Conservation (phyloP, 2,888 invertebrate species). For the Beris chalybata region DNA sequence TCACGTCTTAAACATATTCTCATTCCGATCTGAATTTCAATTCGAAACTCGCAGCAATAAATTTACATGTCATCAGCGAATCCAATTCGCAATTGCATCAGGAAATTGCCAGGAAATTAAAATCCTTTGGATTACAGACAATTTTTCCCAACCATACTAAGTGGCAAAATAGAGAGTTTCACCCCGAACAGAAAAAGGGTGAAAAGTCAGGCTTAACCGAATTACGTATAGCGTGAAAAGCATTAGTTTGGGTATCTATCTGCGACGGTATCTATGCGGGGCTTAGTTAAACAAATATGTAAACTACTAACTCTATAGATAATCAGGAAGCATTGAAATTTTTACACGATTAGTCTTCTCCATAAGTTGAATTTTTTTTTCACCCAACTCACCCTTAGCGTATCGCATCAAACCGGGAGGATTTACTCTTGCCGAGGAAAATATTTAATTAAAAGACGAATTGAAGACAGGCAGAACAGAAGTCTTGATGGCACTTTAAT, state of each 20-base stretch:
- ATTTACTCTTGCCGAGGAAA: slow-evolving; percentile 25
- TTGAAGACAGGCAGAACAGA: slow-evolving; percentile 22
- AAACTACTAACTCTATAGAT: too few relatives aligned
- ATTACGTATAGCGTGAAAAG: too few relatives aligned
- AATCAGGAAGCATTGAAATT: too few relatives aligned
- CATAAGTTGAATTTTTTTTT: too few relatives aligned
- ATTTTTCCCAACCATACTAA: slow-evolving; percentile 3
- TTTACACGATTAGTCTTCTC: too few relatives aligned
- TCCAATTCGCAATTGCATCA: slow-evolving; percentile 35
- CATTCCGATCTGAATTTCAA: slow-evolving; percentile 31
- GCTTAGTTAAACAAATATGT: too few relatives aligned
- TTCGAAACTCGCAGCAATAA: slow-evolving; percentile 32
- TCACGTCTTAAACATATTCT: slow-evolving; percentile 2
- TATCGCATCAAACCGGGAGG: background rate
- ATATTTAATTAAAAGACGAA: slow-evolving; percentile 37
- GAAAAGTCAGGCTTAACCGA: background rate
- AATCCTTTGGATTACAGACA: slow-evolving; percentile 28
- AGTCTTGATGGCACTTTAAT: slow-evolving; percentile 39
- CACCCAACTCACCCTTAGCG: too few relatives aligned
- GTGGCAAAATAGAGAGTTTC: background rate
- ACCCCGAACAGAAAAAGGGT: background rate
- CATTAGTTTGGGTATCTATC: too few relatives aligned
- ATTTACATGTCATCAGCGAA: slow-evolving; percentile 34
- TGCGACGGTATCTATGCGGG: too few relatives aligned
- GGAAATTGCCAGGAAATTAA: slow-evolving; percentile 39